Conservation (phyloP, 1,140 invertebrate species). For the Lutraria rhynchaena region DNA sequence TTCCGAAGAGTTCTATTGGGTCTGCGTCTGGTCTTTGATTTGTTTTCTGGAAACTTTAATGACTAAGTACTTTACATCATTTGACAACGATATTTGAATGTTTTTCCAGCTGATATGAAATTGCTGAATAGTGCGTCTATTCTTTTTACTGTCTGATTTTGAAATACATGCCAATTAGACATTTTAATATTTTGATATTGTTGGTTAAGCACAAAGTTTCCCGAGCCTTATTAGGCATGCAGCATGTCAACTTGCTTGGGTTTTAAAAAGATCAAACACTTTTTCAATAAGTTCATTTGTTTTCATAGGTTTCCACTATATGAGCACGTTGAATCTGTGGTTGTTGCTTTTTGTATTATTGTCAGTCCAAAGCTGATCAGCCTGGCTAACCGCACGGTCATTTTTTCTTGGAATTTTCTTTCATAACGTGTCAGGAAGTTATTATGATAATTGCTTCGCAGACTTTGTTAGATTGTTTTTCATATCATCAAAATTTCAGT, state of each 20-base stretch:
- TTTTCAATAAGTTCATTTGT: neutral
- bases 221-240: no score
- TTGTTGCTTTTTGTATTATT: slow-evolving; percentile 34
- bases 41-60: neutral
- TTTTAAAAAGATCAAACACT: neutral
- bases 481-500: no score
- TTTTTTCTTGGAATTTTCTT: slow-evolving; percentile 11
- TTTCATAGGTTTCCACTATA: slow-evolving; percentile 2
- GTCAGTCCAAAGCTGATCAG: slow-evolving; percentile 17
- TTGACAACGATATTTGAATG: neutral
- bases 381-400: neutral
- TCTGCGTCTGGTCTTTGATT: neutral
- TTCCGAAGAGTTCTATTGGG: no score
- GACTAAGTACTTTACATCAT: neutral
- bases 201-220: no score
- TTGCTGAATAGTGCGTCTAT: no score
- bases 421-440: neutral
- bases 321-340: slow-evolving; percentile 2
- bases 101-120: neutral
- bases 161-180: no score
- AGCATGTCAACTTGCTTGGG: no score
- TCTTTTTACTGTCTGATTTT: no score
- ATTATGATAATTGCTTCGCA: neutral
- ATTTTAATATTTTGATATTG: no score
- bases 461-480: no score